A percentile compares a stretch with the other conserved stretches of the same genome.
These are phyloP conservation scores for Drosophila melanosoma DNA, from an alignment of 2,888 invertebrate species.

Conservation along the genomic window DNA sequence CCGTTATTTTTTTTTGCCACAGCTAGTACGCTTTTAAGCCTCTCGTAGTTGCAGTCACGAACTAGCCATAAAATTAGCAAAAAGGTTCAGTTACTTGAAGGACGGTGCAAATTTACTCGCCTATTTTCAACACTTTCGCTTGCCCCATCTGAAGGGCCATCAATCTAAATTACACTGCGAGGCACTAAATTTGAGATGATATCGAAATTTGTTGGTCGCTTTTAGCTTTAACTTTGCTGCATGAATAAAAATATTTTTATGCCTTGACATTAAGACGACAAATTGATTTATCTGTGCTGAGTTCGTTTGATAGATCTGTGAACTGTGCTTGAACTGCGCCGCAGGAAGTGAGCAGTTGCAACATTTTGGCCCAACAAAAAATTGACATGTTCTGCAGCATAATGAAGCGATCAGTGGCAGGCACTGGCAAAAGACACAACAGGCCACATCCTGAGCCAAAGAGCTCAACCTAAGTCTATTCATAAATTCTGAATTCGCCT, in stretches of 20 bases:
- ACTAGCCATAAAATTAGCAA: slow-evolving; percentile 63
- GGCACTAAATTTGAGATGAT: slow-evolving; percentile 43
- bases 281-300: slow-evolving; percentile 69
- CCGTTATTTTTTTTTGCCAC: slow-evolving; percentile 7
- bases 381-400: slow-evolving; percentile 76
- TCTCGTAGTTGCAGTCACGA: slow-evolving; percentile 59
- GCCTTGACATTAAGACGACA: slow-evolving; percentile 53
- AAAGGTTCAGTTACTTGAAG: slow-evolving; percentile 29
- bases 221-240: slow-evolving; percentile 37
- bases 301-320: slow-evolving; percentile 50
- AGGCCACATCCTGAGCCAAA: slow-evolving; percentile 50
- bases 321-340: slow-evolving; percentile 23
- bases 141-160: slow-evolving; percentile 49
- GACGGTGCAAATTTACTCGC: slow-evolving; percentile 40
- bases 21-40: slow-evolving; percentile 1
- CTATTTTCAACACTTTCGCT: slow-evolving; percentile 52
- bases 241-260: slow-evolving; percentile 61
- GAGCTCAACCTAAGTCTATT: slow-evolving; percentile 36
- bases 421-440: slow-evolving; percentile 9
- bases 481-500: slow-evolving; percentile 45
- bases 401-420: slow-evolving; percentile 78
- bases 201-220: slow-evolving; percentile 33
- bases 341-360: slow-evolving; percentile 62
- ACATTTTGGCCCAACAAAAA: slow-evolving; percentile 24
- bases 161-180: slow-evolving; percentile 69